Percentiles rank a stretch among this genome's conserved stretches.
These are phyloP conservation scores for Xiphorhynchus erythropygius DNA, from an alignment of 2,797 vertebrate genomes.

Conservation along the genomic window DNA sequence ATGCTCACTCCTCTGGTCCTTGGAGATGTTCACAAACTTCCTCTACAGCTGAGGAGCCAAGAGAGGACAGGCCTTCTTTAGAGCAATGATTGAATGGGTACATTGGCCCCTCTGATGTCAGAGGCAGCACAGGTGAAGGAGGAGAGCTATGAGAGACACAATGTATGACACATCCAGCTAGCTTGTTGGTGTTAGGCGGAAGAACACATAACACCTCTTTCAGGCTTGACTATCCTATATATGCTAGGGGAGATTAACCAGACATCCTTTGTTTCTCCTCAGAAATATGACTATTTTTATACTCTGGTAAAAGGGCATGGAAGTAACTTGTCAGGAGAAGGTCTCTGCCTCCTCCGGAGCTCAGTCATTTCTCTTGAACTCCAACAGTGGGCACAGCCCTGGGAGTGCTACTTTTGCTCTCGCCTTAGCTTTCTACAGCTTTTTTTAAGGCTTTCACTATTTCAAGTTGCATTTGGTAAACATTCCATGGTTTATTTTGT, in stretches of 20 bases:
- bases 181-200: not conserved
- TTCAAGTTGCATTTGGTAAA: not conserved
- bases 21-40: not conserved
- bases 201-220: not conserved
- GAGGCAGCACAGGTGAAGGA: not conserved
- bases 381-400: fast-evolving
- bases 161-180: not conserved
- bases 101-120: not conserved
- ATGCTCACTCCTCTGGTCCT: not conserved
- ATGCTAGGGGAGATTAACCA: not conserved
- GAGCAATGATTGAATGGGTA: not conserved
- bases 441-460: not conserved
- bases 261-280: not conserved
- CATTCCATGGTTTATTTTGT: not conserved
- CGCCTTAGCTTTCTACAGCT: not conserved
- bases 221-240: not conserved
- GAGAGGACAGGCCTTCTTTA: not conserved
- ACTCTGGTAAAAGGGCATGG: not conserved
- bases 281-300: not conserved
- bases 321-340: not conserved
- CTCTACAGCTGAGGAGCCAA: not conserved
- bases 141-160: not conserved
- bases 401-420: not conserved
- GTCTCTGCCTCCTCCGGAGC: not conserved
- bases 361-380: not conserved